These are phyloP conservation scores for Hymenochirus boettgeri DNA, from an alignment of 2,113 vertebrate genomes.

Conservation along the genomic window DNA sequence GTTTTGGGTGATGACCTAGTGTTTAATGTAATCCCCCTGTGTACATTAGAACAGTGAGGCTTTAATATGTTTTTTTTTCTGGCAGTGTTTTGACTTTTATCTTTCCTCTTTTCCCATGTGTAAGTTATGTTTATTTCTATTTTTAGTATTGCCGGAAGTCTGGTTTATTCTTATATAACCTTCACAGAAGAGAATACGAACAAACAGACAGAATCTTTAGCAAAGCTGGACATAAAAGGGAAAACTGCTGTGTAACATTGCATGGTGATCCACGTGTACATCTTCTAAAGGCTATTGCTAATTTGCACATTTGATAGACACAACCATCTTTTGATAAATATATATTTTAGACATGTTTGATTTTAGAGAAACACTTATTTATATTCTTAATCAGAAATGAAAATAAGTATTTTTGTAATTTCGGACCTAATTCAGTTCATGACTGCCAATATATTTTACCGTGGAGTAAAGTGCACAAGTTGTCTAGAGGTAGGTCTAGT, in stretches of 20 bases:
- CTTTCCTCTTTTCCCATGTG: too few relatives aligned
- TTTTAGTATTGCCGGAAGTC: conserved; percentile 87
- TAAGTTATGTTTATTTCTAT: conserved; percentile 37
- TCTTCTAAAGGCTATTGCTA: conserved; percentile 21
- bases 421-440: neutral
- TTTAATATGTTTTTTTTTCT: too few relatives aligned
- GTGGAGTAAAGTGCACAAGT: neutral
- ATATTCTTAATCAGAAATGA: conserved; percentile 10
- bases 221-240: conserved; percentile 68
- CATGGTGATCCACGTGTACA: neutral
- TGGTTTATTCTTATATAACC: conserved; percentile 93
- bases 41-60: too few relatives aligned
- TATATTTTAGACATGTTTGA: conserved; percentile 32
- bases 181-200: conserved; percentile 82
- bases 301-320: conserved; percentile 29
- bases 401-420: conserved; percentile 21
- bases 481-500: neutral
- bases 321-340: conserved; percentile 5
- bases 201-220: conserved; percentile 64
- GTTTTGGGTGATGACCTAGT: too few relatives aligned
- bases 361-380: conserved; percentile 21
- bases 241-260: conserved; percentile 67
- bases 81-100: too few relatives aligned
- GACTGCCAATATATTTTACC: neutral
- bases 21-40: too few relatives aligned